Conservation (phyloP, 2,888 invertebrate species). For the Ganaspis brasiliensis region DNA sequence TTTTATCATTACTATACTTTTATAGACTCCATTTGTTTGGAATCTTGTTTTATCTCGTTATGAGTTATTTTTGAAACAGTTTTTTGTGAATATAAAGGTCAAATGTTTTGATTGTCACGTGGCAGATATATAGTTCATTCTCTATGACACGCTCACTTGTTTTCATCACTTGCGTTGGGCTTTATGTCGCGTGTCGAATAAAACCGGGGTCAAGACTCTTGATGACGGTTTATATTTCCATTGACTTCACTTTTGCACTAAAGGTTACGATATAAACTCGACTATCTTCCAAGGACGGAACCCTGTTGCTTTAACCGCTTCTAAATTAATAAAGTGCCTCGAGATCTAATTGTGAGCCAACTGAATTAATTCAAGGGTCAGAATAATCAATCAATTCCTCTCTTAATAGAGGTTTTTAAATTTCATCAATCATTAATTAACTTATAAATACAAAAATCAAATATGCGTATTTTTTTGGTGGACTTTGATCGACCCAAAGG, state of each 20-base stretch:
- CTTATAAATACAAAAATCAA: too few species aligned
- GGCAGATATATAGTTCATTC: neutral
- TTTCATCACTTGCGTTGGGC: neutral
- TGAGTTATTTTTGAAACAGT: too few species aligned
- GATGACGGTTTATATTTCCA: conserved; percentile 27
- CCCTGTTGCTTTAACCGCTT: conserved; percentile 18
- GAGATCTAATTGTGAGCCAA: conserved; percentile 13
- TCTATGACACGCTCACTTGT: neutral
- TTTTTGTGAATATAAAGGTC: too few species aligned
- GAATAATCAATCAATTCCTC: neutral
- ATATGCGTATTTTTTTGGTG: too few species aligned
- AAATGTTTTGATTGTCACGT: neutral
- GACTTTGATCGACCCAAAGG: too few species aligned
- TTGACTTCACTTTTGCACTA: conserved; percentile 16
- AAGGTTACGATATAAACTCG: neutral
- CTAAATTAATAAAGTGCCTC: conserved; percentile 22
- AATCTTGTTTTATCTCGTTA: too few species aligned
- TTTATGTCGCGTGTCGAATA: conserved; percentile 9
- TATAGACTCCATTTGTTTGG: too few species aligned
- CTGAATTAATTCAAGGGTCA: conserved; percentile 12
- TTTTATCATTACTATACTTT: too few species aligned
- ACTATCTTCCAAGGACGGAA: conserved; percentile 3
- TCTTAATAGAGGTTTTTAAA: neutral
- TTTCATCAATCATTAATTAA: too few species aligned
- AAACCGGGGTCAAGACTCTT: conserved; percentile 29